These are phyloP conservation scores for Polypterus senegalus DNA, from an alignment of 2,113 vertebrate species.

Conservation along the genomic window DNA sequence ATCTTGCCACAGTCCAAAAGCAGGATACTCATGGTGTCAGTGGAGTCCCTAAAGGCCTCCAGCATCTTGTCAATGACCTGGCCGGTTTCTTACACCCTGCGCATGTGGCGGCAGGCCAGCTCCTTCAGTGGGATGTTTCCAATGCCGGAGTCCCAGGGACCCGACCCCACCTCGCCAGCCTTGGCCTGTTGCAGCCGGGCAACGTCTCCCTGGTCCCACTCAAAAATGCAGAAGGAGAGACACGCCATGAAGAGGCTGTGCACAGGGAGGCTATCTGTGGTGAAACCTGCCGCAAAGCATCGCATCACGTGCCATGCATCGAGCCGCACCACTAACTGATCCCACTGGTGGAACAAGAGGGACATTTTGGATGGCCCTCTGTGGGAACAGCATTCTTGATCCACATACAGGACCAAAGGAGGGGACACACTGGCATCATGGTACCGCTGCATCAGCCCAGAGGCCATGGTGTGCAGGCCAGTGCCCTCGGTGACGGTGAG, in stretches of 20 bases:
- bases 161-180: too few species aligned
- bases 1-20: conserved; percentile 14
- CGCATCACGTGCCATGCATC: conserved; percentile 20
- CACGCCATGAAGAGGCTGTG: conserved; percentile 12
- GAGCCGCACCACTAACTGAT: conserved; percentile 8
- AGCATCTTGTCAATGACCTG: not conserved
- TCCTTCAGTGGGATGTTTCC: not conserved
- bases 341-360: conserved; percentile 13
- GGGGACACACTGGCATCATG: too few species aligned
- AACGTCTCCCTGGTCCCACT: not conserved
- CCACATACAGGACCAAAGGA: too few species aligned
- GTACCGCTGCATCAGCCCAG: too few species aligned
- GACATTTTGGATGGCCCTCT: not conserved
- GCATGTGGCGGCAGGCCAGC: not conserved
- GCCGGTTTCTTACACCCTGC: not conserved
- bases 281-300: conserved; percentile 9
- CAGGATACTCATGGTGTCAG: conserved; percentile 12
- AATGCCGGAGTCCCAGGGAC: too few species aligned
- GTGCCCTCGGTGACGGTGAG: too few species aligned
- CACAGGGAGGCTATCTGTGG: conserved; percentile 17
- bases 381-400: too few species aligned
- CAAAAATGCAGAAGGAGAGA: conserved; percentile 14
- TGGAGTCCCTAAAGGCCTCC: not conserved
- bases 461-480: too few species aligned
- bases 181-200: not conserved